A percentile compares a stretch with the other conserved stretches of the same genome.
These are phyloP conservation scores for Dermatemys mawii DNA, from an alignment of 2,113 vertebrate genomes.

Conservation along the genomic window DNA sequence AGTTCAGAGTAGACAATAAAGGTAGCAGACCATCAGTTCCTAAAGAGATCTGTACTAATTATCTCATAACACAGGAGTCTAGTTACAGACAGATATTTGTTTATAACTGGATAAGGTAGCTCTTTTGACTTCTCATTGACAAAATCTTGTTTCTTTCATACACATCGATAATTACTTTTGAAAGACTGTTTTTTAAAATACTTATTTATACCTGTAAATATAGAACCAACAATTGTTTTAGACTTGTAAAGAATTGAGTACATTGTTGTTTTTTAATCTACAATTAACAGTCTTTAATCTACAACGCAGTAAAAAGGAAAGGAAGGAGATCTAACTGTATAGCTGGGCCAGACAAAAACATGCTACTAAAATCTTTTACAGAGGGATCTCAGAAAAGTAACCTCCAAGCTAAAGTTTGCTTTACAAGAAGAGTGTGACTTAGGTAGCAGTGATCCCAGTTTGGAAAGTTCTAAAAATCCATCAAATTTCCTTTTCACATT, in stretches of 20 bases:
- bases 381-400: neutral
- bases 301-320: neutral
- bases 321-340: neutral
- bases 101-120: neutral
- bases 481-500: neutral
- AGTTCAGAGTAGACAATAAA: neutral
- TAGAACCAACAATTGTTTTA: neutral
- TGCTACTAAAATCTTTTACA: neutral
- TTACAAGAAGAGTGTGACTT: neutral
- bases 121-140: neutral
- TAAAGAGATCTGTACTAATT: neutral
- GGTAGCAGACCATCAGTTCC: neutral
- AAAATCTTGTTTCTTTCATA: neutral
- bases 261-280: neutral
- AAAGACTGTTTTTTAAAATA: neutral
- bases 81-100: neutral
- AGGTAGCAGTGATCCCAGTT: neutral
- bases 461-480: neutral
- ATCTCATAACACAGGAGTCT: neutral
- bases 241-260: neutral
- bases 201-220: neutral
- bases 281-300: neutral
- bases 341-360: rapidly evolving
- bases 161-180: neutral
- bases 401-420: neutral